phyloP scores from a whole-genome alignment of 2,888 invertebrate species.

The Sipha maydis region DNA sequence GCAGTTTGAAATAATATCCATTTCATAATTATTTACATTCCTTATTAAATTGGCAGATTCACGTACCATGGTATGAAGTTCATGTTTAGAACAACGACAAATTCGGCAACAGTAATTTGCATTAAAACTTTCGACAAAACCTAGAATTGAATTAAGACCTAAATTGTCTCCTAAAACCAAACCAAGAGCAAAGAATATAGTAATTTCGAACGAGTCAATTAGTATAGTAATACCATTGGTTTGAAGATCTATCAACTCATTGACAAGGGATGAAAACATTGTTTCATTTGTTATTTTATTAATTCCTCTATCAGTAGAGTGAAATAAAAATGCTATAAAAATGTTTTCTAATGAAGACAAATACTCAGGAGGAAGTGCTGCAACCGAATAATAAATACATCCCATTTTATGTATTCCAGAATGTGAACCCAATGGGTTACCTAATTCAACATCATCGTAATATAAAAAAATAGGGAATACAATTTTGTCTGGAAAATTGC shows the following conservation, averaged over 20 bases:
- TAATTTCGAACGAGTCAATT: too few species aligned
- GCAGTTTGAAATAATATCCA: neutral
- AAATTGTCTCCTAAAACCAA: too few species aligned
- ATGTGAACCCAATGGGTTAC: constrained; percentile 65
- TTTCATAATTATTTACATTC: neutral
- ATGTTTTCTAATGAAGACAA: constrained; percentile 63
- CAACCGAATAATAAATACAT: constrained; percentile 63
- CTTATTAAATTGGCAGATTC: neutral
- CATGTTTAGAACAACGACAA: neutral
- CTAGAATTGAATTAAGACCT: too few species aligned
- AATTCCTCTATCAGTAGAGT: constrained; percentile 10
- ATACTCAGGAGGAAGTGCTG: constrained; percentile 63
- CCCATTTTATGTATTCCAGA: constrained; percentile 65
- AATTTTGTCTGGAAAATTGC: neutral
- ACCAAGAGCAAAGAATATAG: too few species aligned
- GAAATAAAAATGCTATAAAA: constrained; percentile 51
- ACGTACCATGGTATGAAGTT: neutral
- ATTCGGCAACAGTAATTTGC: neutral
- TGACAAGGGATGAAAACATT: too few species aligned
- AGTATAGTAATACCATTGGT: too few species aligned
- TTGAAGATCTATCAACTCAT: too few species aligned
- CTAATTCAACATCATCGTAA: constrained; percentile 64
- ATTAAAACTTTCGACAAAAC: neutral
- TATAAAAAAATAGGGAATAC: constrained; percentile 64
- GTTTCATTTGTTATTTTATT: too few species aligned